Evolutionary conservation across 2,113 vertebrate genomes (phyloP), one percentile per base, ranked within the genome.

Genomic region (Coptodon bakossiorum): DNA sequence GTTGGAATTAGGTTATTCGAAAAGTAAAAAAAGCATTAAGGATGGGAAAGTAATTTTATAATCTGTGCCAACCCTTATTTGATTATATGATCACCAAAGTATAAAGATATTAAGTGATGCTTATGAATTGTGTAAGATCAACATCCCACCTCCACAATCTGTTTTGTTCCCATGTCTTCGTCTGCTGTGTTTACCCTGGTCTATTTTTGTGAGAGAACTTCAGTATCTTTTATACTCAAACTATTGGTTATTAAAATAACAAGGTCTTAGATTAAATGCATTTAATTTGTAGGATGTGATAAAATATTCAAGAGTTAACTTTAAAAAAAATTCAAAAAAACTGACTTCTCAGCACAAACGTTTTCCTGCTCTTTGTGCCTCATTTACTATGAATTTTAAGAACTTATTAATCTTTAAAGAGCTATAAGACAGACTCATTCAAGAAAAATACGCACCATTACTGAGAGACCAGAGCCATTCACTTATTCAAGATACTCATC

Each of bases 371-470:
- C 29, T 43, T 9, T 34, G 19, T 50, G 50, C 27, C 53, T 84
- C 40, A 12, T 85, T 53, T 59, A 56, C 83, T 78, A 31, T 85
- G 86, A 88, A 86, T 83, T 85, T 57, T 61, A 40, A 11, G 19
- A 19, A 29, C 12, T 27, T 36, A 82, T 94, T 43, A 85, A 90
- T 88, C 17, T 92, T 91, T 92, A 45, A 92, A 76, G 80, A 53
- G 78, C 82, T 45, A 16, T 4, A 79, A 53, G 45, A 29, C 31
- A 63, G 6, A 82, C 80, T 84, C 88, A 90, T 88, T 93, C 81
- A 92, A 6, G 57, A 76, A 76, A 76, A 76, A 76, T 76, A 76
- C 0, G 0, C 43, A 76, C 9, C 24, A 50, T 76, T 31, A 76
- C 40, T 76, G 19, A 34, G 29, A 54, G 24, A 43, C 17, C 11